Evolutionary conservation across 2,888 invertebrate genomes (phyloP).

Genomic region (Pelosia muscerda): DNA sequence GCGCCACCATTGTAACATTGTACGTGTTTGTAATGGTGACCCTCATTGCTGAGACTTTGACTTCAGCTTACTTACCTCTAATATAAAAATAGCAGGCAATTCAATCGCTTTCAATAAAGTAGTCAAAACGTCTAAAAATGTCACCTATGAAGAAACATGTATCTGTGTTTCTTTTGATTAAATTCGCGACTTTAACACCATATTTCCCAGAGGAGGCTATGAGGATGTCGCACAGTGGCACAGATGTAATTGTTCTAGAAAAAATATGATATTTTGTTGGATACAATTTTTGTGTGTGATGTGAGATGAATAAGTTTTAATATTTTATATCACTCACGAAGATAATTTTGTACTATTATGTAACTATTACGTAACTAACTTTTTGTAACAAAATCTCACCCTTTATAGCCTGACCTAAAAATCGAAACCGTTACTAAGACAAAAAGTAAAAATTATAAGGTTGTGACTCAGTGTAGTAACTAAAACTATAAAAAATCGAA

Average conservation of each 20-base stretch:
- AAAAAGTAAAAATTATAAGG: neutral
- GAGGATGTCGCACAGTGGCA: constrained; percentile 17
- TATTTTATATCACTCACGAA: neutral
- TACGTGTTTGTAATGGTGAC: no score
- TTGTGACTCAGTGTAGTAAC: neutral
- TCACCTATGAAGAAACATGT: constrained; percentile 18
- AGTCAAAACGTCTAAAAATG: neutral
- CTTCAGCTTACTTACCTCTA: no score
- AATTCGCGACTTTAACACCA: constrained; percentile 37
- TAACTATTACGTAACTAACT: no score
- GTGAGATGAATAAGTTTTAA: neutral
- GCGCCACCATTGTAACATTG: no score
- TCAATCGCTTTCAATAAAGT: neutral
- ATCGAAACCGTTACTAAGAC: neutral
- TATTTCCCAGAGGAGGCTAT: constrained; percentile 44
- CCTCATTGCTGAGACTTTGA: no score
- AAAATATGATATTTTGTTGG: constrained; percentile 15
- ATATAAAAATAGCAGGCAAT: no score
- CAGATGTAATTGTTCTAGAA: constrained; percentile 10
- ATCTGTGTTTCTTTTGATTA: constrained; percentile 41
- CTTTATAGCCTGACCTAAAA: neutral
- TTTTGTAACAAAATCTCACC: neutral
- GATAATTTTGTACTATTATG: neutral
- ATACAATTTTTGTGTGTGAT: neutral
- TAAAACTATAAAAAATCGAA: neutral